These are phyloP conservation scores for Sprattus sprattus DNA, from an alignment of 2,113 vertebrate genomes.

Conservation along the genomic window DNA sequence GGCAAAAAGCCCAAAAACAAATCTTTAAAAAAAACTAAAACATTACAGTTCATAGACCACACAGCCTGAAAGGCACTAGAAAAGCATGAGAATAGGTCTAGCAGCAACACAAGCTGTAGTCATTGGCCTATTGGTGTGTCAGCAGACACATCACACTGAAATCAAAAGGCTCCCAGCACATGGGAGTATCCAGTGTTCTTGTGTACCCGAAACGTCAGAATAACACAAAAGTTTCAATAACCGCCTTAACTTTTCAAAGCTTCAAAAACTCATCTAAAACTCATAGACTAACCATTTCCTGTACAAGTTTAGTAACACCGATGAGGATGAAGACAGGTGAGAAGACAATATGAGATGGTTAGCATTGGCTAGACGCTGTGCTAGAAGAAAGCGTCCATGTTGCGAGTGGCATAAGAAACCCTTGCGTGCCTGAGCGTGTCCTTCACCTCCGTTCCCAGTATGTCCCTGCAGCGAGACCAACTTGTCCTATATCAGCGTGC, in stretches of 20 bases:
- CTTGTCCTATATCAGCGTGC: neutral
- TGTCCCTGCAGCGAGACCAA: neutral
- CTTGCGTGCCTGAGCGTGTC: neutral
- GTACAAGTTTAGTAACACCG: too few relatives aligned
- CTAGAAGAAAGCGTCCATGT: neutral
- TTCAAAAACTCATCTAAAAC: too few relatives aligned
- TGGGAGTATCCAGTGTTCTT: neutral
- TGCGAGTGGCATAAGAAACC: neutral
- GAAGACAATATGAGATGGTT: neutral
- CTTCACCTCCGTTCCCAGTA: neutral
- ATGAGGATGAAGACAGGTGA: neutral
- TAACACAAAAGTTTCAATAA: too few relatives aligned
- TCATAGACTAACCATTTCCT: too few relatives aligned
- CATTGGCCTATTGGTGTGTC: neutral
- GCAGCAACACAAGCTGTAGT: neutral
- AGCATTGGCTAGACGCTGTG: neutral
- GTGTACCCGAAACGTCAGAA: too few relatives aligned
- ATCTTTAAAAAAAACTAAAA: too few relatives aligned
- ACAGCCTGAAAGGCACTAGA: neutral
- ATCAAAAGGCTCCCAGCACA: neutral
- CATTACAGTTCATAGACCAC: neutral
- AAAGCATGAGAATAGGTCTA: neutral
- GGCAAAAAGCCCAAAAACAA: too few relatives aligned
- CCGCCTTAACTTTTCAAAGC: too few relatives aligned
- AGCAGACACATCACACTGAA: neutral